Conservation (phyloP, 2,113 vertebrate species). For the Amblyopsis rosae region DNA sequence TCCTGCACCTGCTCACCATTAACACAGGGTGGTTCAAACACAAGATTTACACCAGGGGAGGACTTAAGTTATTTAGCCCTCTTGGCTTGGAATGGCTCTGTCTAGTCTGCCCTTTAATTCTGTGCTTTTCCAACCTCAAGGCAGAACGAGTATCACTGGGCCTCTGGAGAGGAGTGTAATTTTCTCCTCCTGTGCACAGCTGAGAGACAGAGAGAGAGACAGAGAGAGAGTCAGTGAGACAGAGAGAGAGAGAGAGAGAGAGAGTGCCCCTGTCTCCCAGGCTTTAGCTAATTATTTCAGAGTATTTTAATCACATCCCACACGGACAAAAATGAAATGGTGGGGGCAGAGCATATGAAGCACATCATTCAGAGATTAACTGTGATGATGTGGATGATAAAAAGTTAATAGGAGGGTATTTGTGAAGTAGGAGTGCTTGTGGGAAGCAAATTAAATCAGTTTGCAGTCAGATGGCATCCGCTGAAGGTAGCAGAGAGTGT, state of each 20-base stretch:
- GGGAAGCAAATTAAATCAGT: no score
- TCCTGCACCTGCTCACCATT: conserved; percentile 28
- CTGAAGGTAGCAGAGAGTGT: conserved; percentile 1
- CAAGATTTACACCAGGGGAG: conserved; percentile 48
- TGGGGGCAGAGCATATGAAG: not conserved
- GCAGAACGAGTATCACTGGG: conserved; percentile 48
- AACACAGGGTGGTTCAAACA: conserved; percentile 20
- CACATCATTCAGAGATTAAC: no score
- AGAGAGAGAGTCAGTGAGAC: not conserved
- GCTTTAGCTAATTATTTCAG: conserved; percentile 57
- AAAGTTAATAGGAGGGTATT: not conserved
- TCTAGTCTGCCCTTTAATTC: conserved; percentile 66
- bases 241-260: not conserved
- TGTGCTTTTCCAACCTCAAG: conserved; percentile 42
- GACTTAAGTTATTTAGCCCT: conserved; percentile 59
- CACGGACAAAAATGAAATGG: conserved; percentile 13
- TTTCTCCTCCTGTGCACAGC: conserved; percentile 51
- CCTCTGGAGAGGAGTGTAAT: conserved; percentile 54
- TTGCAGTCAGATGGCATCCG: conserved; percentile 28
- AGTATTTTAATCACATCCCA: conserved; percentile 50
- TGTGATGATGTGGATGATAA: no score
- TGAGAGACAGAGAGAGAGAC: conserved; percentile 2
- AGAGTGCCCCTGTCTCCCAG: conserved; percentile 32
- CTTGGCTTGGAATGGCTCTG: conserved; percentile 64
- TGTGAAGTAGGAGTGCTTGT: conserved; percentile 15